Conservation (phyloP, 2,113 vertebrate species). For the Pseudorasbora parva region DNA sequence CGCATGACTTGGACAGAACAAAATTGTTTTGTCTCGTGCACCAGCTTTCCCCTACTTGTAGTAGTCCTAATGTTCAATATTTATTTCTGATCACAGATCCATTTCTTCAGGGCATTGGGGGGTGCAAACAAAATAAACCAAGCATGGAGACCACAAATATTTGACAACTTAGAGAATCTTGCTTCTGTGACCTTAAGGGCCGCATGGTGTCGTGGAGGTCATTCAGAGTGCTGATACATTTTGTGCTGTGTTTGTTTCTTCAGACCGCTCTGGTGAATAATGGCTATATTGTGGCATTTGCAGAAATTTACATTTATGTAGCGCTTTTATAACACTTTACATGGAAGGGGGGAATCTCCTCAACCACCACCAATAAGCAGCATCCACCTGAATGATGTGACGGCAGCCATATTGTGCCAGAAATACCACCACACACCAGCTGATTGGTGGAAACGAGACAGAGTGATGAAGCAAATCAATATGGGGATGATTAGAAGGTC, state of each 20-base stretch:
- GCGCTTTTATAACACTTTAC: too few species aligned
- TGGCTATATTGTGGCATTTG: conserved; percentile 5
- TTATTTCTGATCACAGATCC: not conserved
- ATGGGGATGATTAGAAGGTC: too few species aligned
- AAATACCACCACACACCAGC: too few species aligned
- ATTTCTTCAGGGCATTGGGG: not conserved
- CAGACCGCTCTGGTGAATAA: not conserved
- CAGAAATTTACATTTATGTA: too few species aligned
- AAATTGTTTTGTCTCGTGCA: not conserved
- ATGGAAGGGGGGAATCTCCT: too few species aligned
- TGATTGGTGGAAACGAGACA: too few species aligned
- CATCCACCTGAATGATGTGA: too few species aligned
- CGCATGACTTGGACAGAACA: not conserved
- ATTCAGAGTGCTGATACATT: not conserved
- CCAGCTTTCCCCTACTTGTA: not conserved
- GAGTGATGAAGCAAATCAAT: too few species aligned
- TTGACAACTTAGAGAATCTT: conserved; percentile 5
- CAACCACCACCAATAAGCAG: too few species aligned
- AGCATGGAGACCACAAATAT: conserved; percentile 8
- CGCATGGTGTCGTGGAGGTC: not conserved
- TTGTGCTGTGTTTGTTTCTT: not conserved
- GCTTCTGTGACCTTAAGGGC: not conserved
- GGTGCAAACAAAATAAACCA: not conserved
- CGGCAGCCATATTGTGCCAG: too few species aligned
- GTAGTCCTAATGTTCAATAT: not conserved